Base-by-base conservation (phyloP, 2,888 invertebrate genomes). In the Sclerodermus sp. region DNA sequence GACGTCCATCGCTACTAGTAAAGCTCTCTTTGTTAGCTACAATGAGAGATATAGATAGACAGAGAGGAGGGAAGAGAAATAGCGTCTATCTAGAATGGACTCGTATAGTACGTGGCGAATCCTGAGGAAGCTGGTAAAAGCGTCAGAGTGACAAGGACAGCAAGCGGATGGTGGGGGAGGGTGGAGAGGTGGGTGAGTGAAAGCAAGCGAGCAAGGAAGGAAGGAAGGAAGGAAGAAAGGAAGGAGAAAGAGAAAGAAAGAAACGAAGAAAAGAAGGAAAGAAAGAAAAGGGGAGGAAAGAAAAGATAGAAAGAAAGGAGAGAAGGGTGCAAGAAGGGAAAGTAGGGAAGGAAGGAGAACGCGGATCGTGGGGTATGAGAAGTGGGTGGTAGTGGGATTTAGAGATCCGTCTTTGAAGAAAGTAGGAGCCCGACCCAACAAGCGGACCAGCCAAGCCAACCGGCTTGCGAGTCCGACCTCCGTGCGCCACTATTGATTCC, bases 321-420 rank as follows among this genome's bases (percentile, higher is more conserved):
- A n/a, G n/a, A n/a, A n/a, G n/a, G n/a, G n/a, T n/a, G n/a, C n/a
- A n/a, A n/a, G n/a, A n/a, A n/a, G n/a, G n/a, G n/a, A n/a, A n/a
- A n/a, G n/a, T n/a, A n/a, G n/a, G n/a, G n/a, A n/a, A 48, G 44
- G 13, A 45, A 37, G 54, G 42, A 42, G 49, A 34, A 13, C 18
- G n/a, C n/a, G n/a, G n/a, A n/a, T n/a, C 6, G 42, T 13, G 36
- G 42, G 44, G 29, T 23, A 23, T 23, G 23, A 23, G 23, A 23
- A 23, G 23, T 23, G 3, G 23, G 23, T 31, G 49, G 13, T 30
- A n/a, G 44, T 42, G 50, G 71, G 71, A 73, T 72, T 74, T 69
- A 66, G 62, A 64, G 73, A 71, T 70, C 55, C 61, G 64, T 68
- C 68, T 71, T 68, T 68, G 69, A 64, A 64, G 67, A 64, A 70